These are phyloP conservation scores for Ochlodes sylvanus DNA, from an alignment of 2,888 invertebrate species.

Conservation along the genomic window DNA sequence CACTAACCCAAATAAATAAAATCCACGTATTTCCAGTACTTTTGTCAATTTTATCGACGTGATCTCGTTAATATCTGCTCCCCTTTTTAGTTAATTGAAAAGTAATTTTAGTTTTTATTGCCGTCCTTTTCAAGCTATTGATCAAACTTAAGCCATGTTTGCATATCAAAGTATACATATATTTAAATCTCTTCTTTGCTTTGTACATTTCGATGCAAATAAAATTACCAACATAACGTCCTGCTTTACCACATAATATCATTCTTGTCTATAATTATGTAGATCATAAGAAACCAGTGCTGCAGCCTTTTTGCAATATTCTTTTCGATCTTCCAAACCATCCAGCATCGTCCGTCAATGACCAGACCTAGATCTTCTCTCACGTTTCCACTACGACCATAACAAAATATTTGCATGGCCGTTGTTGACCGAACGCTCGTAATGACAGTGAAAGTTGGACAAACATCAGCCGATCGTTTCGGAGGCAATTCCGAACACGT, in stretches of 20 bases:
- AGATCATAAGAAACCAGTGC: too few relatives aligned
- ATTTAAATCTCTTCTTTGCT: too few relatives aligned
- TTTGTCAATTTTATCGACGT: not conserved
- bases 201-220: not conserved
- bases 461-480: constrained; percentile 15
- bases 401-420: constrained; percentile 18
- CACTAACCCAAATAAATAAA: constrained; percentile 4
- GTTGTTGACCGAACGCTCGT: constrained; percentile 26
- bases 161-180: too few relatives aligned
- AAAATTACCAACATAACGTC: not conserved
- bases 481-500: constrained; percentile 26
- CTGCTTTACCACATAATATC: too few relatives aligned
- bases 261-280: too few relatives aligned
- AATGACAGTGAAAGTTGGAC: constrained; percentile 34
- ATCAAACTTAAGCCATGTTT: too few relatives aligned
- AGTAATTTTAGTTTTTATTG: too few relatives aligned
- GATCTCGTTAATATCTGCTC: too few relatives aligned
- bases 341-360: not conserved
- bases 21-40: constrained; percentile 1
- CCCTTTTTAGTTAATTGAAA: too few relatives aligned
- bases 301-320: not conserved
- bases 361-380: not conserved
- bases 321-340: not conserved
- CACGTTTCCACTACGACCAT: constrained; percentile 3
- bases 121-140: too few relatives aligned